These are phyloP conservation scores for Circaetus gallicus DNA, from an alignment of 2,113 vertebrate species.

Conservation along the genomic window DNA sequence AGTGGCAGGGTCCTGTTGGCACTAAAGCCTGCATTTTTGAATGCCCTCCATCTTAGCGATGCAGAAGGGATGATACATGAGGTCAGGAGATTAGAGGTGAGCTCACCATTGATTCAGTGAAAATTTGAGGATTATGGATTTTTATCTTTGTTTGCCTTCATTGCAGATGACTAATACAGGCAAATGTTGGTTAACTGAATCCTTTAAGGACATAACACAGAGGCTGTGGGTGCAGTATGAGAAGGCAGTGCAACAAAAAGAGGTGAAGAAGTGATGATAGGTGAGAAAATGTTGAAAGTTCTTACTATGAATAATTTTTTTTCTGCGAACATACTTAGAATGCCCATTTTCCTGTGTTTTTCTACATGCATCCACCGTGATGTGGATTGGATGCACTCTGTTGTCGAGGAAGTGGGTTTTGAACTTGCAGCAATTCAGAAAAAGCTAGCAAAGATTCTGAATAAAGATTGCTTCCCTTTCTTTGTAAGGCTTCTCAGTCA, in stretches of 20 bases:
- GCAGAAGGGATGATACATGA: neutral
- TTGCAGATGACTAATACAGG: neutral
- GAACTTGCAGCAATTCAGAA: neutral
- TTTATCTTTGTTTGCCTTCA: neutral
- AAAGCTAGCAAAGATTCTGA: neutral
- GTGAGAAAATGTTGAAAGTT: neutral
- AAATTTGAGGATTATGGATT: neutral
- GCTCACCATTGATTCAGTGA: neutral
- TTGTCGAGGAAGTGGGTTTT: neutral
- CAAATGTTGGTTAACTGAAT: neutral
- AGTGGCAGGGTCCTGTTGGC: neutral
- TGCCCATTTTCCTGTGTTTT: neutral
- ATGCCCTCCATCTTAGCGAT: neutral
- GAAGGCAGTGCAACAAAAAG: neutral
- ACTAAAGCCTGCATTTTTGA: neutral
- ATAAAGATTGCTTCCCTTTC: neutral
- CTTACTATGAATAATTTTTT: neutral
- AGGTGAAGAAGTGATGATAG: neutral
- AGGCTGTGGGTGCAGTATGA: neutral
- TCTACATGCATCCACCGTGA: neutral
- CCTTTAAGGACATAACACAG: neutral
- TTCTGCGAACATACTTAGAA: neutral
- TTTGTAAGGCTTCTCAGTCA: neutral
- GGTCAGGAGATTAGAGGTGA: neutral
- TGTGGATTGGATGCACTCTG: neutral